Conservation (phyloP, 2,888 invertebrate species). For the Pyrochroa serraticornis region DNA sequence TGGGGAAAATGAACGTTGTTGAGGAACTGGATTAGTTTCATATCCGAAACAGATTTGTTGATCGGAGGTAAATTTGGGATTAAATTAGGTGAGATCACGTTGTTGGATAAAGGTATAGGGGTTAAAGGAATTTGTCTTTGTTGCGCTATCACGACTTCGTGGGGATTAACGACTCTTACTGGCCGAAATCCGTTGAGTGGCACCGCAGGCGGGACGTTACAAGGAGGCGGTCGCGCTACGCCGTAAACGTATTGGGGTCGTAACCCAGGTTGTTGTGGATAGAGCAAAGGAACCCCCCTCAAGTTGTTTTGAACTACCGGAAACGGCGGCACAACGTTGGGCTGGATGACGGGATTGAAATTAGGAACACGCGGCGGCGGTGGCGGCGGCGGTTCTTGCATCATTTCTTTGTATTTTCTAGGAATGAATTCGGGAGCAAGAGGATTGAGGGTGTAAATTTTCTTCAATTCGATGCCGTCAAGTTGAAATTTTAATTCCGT, state of each 20-base stretch:
- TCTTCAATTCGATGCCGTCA: conserved; percentile 76
- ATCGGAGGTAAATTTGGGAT: not conserved
- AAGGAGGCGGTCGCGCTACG: conserved; percentile 9
- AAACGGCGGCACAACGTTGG: conserved; percentile 5
- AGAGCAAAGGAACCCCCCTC: conserved; percentile 21
- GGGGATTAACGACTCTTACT: conserved; percentile 11
- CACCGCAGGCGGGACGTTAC: too few species aligned
- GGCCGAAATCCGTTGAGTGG: not conserved
- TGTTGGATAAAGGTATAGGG: not conserved
- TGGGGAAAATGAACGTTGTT: conserved; percentile 66
- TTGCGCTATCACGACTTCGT: conserved; percentile 27
- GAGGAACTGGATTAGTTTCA: conserved; percentile 63
- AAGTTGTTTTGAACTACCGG: conserved; percentile 6
- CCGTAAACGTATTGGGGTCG: conserved; percentile 9
- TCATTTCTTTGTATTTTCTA: conserved; percentile 57
- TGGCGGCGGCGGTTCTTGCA: conserved; percentile 25
- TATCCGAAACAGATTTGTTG: conserved; percentile 34
- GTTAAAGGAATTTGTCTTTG: conserved; percentile 5
- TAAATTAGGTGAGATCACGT: too few species aligned
- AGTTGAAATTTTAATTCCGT: conserved; percentile 69
- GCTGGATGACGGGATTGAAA: conserved; percentile 4
- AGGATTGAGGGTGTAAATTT: conserved; percentile 80
- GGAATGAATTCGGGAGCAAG: conserved; percentile 82
- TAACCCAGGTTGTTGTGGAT: conserved; percentile 5
- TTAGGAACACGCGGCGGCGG: conserved; percentile 1